These are phyloP conservation scores for Galemys pyrenaicus DNA, from an alignment of 2,113 vertebrate genomes.

Conservation along the genomic window DNA sequence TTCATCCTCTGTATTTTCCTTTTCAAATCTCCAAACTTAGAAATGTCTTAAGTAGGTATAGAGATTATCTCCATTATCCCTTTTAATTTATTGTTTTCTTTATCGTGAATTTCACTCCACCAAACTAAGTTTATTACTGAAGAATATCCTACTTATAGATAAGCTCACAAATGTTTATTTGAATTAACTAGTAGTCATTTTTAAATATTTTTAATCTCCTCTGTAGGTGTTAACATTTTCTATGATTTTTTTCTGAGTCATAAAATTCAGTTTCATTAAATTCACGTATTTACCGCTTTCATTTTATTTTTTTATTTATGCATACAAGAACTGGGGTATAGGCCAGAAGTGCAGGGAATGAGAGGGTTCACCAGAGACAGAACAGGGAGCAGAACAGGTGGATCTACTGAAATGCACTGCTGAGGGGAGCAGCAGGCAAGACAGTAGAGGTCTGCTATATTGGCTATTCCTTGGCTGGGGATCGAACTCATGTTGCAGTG, in stretches of 20 bases:
- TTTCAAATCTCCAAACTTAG: constrained; percentile 1
- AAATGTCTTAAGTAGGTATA: neutral
- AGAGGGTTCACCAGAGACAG: too few species aligned
- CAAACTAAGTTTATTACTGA: neutral
- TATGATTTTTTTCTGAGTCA: neutral
- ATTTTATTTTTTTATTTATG: neutral
- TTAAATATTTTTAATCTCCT: constrained; percentile 42
- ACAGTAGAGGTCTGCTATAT: too few species aligned
- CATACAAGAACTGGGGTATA: too few species aligned
- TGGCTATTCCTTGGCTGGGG: too few species aligned
- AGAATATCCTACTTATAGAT: constrained; percentile 41
- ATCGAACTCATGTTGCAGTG: too few species aligned
- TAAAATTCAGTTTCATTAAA: neutral
- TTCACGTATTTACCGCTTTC: neutral
- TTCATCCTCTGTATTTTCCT: neutral
- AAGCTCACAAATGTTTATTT: constrained; percentile 8
- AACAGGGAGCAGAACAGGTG: too few species aligned
- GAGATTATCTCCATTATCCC: neutral
- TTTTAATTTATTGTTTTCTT: constrained; percentile 12
- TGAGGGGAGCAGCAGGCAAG: too few species aligned
- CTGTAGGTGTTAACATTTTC: constrained; percentile 18
- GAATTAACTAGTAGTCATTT: neutral
- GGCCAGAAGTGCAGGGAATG: too few species aligned
- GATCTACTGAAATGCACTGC: too few species aligned
- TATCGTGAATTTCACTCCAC: neutral